Evolutionary conservation across 2,113 vertebrate species (phyloP).

Genomic region (Pygoscelis antarcticus): DNA sequence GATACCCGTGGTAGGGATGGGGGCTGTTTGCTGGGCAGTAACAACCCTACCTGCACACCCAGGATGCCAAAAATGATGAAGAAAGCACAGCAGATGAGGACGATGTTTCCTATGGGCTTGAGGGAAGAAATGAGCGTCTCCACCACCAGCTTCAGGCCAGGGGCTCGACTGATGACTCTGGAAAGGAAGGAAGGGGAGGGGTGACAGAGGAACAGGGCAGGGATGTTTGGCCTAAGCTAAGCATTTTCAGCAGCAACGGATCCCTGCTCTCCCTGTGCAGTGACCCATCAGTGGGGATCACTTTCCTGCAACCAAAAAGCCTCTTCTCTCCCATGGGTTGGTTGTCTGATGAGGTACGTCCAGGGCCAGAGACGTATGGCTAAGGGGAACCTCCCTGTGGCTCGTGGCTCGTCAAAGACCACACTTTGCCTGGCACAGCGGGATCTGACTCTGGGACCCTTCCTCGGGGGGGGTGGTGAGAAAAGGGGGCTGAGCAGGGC

Average conservation of each 20-base stretch:
- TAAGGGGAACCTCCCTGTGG: neutral
- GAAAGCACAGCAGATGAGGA: constrained; percentile 98
- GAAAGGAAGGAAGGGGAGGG: neutral
- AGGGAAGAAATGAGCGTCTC: constrained; percentile 97
- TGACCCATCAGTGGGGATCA: neutral
- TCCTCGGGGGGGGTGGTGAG: neutral
- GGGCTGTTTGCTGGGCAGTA: neutral
- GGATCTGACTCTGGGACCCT: neutral
- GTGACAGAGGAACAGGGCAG: neutral
- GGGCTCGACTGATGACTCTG: constrained; percentile 95
- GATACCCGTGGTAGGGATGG: neutral
- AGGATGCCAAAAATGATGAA: constrained; percentile 99
- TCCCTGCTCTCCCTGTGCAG: neutral
- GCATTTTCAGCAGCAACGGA: neutral
- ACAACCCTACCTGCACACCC: constrained; percentile 88
- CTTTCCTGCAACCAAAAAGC: neutral
- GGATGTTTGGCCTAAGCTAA: neutral
- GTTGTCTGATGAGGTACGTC: neutral
- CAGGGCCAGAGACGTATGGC: neutral
- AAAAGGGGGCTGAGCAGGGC: neutral
- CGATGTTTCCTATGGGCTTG: constrained; percentile 97
- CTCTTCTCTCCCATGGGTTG: neutral
- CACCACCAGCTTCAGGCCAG: constrained; percentile 94
- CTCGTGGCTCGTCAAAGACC: neutral
- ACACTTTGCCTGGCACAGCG: neutral